phyloP scores from a whole-genome alignment of 2,888 invertebrate genomes.

The Metallyticus violacea region DNA sequence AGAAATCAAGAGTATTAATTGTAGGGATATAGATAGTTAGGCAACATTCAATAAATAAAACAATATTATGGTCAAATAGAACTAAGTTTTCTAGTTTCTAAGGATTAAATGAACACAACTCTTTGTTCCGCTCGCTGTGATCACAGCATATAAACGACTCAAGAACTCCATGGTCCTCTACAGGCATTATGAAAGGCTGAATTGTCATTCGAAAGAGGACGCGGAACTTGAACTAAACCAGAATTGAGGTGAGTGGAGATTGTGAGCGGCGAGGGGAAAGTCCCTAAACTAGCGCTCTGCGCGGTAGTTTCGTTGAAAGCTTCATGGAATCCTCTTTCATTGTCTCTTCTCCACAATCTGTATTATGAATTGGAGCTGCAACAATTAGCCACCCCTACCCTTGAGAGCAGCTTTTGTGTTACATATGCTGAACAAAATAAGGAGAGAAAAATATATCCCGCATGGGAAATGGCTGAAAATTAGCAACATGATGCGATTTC shows the following conservation, averaged over 20 bases:
- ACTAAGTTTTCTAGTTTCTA: no score
- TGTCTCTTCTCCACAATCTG: not conserved
- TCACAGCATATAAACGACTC: no score
- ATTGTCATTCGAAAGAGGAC: not conserved
- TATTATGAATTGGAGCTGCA: not conserved
- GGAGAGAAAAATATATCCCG: not conserved
- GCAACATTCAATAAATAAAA: no score
- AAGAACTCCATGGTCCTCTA: not conserved
- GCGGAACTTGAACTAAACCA: not conserved
- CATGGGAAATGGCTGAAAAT: not conserved
- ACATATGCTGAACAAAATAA: not conserved
- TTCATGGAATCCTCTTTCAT: not conserved
- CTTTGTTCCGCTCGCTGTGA: no score
- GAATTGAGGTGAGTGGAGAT: not conserved
- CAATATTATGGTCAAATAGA: no score
- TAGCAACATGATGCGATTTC: not conserved
- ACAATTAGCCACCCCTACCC: not conserved
- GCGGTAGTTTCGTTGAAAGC: not conserved
- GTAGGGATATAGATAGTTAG: no score
- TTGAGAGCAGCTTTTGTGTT: not conserved
- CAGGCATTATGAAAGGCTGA: not conserved
- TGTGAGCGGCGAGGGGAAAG: not conserved
- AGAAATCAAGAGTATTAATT: no score
- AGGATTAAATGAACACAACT: no score
- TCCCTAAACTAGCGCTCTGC: not conserved